Percentiles rank a stretch among this genome's conserved stretches.
Evolutionary conservation across 2,113 vertebrate species (phyloP).

Genomic region (Syngnathus scovelli): DNA sequence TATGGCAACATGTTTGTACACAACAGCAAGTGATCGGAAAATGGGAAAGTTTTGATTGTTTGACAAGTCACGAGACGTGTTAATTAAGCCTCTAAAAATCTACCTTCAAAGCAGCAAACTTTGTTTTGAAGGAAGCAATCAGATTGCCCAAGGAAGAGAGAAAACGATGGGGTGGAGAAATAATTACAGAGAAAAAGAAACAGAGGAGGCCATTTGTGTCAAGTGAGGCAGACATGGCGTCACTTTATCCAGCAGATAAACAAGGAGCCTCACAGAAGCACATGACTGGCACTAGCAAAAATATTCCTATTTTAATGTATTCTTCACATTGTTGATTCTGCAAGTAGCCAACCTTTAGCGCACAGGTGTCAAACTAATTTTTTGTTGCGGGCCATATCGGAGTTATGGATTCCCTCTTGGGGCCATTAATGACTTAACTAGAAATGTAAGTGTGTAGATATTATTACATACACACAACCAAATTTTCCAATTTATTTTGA

Average conservation of each 20-base stretch:
- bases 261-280: conserved; percentile 15
- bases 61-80: conserved; percentile 1
- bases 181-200: background rate
- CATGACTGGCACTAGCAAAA: conserved; percentile 3
- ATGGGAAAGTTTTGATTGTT: conserved; percentile 8
- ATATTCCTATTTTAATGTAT: conserved; percentile 15
- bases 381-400: too few relatives aligned
- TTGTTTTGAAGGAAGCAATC: conserved; percentile 9
- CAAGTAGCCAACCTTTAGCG: background rate
- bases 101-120: conserved; percentile 22
- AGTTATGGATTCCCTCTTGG: too few relatives aligned
- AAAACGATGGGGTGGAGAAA: background rate
- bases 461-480: too few relatives aligned
- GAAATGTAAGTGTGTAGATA: too few relatives aligned
- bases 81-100: conserved; percentile 12
- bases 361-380: too few relatives aligned
- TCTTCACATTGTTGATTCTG: conserved; percentile 13
- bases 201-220: conserved; percentile 40
- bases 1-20: conserved; percentile 4
- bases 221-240: conserved; percentile 25
- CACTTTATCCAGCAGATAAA: conserved; percentile 20
- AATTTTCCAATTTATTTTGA: too few relatives aligned
- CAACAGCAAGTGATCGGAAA: background rate
- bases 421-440: too few relatives aligned
- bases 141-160: background rate